Evolutionary conservation across 2,888 invertebrate species (phyloP), one percentile per base, ranked within the genome.

Genomic region (Odontothrips loti): DNA sequence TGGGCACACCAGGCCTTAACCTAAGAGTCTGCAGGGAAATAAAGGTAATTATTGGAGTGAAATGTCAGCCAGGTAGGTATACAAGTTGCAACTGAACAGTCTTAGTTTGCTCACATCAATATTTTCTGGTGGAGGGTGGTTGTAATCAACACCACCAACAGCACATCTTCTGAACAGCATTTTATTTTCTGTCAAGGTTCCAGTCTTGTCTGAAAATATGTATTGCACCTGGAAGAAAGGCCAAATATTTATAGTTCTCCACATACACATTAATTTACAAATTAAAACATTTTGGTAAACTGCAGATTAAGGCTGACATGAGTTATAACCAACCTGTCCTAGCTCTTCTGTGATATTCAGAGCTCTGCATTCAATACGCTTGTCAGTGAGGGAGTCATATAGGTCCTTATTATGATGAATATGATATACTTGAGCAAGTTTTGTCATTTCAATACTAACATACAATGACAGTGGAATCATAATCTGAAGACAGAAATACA

Each of bases 381-480:
- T 95, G 87, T 96, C 94, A 58, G 94, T 94, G 82, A 92, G 90
- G 29, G 92, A 90, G 87, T 98, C 96, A 87, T 94, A 96, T 86
- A 99, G 90, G 84, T 95, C 93, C 20, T 92, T 89, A 87, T 98
- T 98, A 85, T 96, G 93, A 85, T 96, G 95, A 85, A 99, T 98
- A 87, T 97, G 96, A 88, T 94, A 98, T 80, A 98, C 95, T 90
- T 99, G 98, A 82, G 96, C 91, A 83, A 98, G 91, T 88, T 98
- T 99, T 84, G 98, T 96, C 90, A 99, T 92, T 88, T 99, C 99
- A 85, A 99, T 93, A 4, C 98, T 97, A 81, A 99, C 98, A 88
- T 99, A 99, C 82, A 99, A 89, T 11, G 98, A 97, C 79, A 99
- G 90, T 0, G 99, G 99, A 86, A 99, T 98, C 94, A 99, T 96